Conservation (phyloP, 2,113 vertebrate genomes). For the Salvelinus alpinus region DNA sequence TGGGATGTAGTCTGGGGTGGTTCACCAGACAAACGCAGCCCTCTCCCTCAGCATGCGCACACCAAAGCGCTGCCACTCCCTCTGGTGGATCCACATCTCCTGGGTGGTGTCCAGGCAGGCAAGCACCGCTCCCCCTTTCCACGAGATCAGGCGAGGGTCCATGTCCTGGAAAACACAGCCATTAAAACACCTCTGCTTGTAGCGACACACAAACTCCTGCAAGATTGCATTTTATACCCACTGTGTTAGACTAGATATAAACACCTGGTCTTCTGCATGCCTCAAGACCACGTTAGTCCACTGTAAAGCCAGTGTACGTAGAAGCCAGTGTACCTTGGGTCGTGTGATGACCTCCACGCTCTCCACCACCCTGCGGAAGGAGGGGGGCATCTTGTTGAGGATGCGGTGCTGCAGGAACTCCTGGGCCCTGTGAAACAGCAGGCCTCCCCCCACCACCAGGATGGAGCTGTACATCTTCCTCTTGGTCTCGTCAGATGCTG, state of each 20-base stretch:
- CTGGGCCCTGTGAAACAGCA: slow-evolving; percentile 94
- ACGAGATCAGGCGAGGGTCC: slow-evolving; percentile 91
- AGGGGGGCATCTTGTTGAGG: slow-evolving; percentile 99
- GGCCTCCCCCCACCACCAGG: slow-evolving; percentile 92
- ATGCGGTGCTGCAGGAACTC: slow-evolving; percentile 96
- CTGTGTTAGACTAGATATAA: too few relatives aligned
- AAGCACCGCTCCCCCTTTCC: slow-evolving; percentile 95
- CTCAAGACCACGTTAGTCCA: too few relatives aligned
- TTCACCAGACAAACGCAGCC: slow-evolving; percentile 94
- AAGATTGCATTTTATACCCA: too few relatives aligned
- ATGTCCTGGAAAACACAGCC: slow-evolving; percentile 78
- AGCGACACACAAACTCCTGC: too few relatives aligned
- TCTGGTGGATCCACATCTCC: slow-evolving; percentile 96
- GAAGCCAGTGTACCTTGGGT: slow-evolving; percentile 83
- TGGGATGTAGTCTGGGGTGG: slow-evolving; percentile 38
- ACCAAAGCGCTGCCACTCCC: slow-evolving; percentile 95
- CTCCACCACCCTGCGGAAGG: slow-evolving; percentile 84
- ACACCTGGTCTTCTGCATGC: too few relatives aligned
- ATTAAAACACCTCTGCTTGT: neutral
- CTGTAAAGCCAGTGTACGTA: too few relatives aligned
- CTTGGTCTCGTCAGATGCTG: slow-evolving; percentile 84
- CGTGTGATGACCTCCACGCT: slow-evolving; percentile 96
- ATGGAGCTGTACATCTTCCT: slow-evolving; percentile 99
- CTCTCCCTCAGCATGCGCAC: slow-evolving; percentile 92
- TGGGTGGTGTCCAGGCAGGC: slow-evolving; percentile 96